These are phyloP conservation scores for Rhinella marina DNA, from an alignment of 2,797 vertebrate species.

Conservation along the genomic window DNA sequence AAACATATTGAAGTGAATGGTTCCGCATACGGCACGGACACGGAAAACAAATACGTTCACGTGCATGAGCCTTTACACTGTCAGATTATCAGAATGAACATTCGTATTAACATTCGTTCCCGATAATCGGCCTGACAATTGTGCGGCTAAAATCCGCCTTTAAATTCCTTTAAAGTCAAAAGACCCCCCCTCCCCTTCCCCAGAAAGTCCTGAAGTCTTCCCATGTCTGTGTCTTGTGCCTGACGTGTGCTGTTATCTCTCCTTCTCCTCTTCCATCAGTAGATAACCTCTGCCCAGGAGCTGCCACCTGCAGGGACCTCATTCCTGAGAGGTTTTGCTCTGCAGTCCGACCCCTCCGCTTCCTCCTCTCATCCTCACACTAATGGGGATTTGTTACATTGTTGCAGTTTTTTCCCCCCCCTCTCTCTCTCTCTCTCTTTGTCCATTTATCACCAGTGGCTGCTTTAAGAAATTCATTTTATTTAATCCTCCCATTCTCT, in stretches of 20 bases:
- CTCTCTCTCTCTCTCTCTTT: no score
- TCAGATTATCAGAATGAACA: no score
- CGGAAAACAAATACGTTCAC: no score
- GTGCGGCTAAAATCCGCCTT: background rate
- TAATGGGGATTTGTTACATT: background rate
- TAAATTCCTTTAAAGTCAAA: conserved; percentile 28
- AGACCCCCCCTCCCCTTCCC: background rate
- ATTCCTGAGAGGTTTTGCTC: conserved; percentile 40
- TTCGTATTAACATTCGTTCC: no score
- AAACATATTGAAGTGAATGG: no score
- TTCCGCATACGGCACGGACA: no score
- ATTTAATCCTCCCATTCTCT: conserved; percentile 22
- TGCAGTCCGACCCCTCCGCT: background rate
- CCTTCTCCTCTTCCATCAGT: conserved; percentile 31
- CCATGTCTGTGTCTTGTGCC: background rate
- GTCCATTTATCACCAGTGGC: background rate
- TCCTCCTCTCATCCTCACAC: background rate
- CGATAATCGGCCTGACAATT: no score
- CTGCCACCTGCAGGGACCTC: conserved; percentile 55
- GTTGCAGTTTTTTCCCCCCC: background rate
- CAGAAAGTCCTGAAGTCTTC: background rate
- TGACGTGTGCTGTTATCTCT: conserved; percentile 29
- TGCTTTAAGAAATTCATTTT: background rate
- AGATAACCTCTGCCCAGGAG: conserved; percentile 57
- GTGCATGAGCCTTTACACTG: no score